Conservation (phyloP, 1,140 invertebrate genomes). For the Lordiphosa stackelbergi region DNA sequence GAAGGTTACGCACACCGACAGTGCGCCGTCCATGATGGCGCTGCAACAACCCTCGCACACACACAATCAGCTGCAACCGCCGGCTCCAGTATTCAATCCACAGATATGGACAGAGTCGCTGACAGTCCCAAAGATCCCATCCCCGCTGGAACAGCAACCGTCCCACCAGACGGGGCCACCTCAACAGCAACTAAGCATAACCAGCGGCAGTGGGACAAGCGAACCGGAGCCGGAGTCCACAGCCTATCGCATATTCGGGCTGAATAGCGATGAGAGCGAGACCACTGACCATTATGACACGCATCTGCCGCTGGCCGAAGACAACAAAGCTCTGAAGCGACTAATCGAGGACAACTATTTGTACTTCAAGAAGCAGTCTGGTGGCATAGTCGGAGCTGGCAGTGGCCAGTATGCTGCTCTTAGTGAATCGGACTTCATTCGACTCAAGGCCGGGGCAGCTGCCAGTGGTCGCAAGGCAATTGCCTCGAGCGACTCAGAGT, state of each 20-base stretch:
- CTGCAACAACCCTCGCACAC: slow-evolving; percentile 45
- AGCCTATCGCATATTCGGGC: slow-evolving; percentile 60
- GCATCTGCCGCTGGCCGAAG: slow-evolving; percentile 69
- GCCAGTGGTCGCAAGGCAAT: slow-evolving; percentile 47
- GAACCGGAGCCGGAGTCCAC: slow-evolving; percentile 53
- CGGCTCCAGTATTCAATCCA: slow-evolving; percentile 57
- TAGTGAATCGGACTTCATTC: slow-evolving; percentile 74
- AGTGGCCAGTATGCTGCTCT: slow-evolving; percentile 56
- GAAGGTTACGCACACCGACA: slow-evolving; percentile 76
- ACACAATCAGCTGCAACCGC: slow-evolving; percentile 48
- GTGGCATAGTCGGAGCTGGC: slow-evolving; percentile 15
- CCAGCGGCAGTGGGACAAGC: slow-evolving; percentile 60
- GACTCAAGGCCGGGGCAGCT: slow-evolving; percentile 48
- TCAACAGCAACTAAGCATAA: slow-evolving; percentile 55
- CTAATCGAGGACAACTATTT: slow-evolving; percentile 76
- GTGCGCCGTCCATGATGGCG: slow-evolving; percentile 76
- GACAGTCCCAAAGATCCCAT: slow-evolving; percentile 16
- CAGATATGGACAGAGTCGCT: slow-evolving; percentile 56
- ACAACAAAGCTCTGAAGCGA: slow-evolving; percentile 76
- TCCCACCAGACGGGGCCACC: neutral
- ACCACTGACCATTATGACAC: slow-evolving; percentile 66
- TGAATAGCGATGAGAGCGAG: slow-evolving; percentile 70
- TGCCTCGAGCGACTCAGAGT: slow-evolving; percentile 73
- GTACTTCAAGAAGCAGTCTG: slow-evolving; percentile 69
- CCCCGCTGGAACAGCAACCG: slow-evolving; percentile 3